phyloP scores from a whole-genome alignment of 2,888 invertebrate species.

The Bursaphelenchus okinawaensis region DNA sequence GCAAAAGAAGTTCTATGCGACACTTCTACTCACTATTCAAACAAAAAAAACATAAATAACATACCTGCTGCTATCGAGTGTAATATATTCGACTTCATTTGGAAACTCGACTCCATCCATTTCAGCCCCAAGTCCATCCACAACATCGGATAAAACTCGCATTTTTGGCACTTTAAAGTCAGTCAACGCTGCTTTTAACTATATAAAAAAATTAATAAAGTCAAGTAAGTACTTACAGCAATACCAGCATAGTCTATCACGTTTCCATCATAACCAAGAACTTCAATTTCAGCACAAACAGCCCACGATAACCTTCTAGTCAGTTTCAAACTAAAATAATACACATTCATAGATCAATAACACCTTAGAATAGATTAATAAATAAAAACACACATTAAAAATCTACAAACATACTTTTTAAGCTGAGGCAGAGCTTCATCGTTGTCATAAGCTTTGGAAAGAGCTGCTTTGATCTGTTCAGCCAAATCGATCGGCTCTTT shows the following conservation, averaged over 20 bases:
- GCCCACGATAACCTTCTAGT: conserved; percentile 7
- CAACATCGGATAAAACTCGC: background rate
- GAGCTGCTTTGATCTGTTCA: conserved; percentile 1
- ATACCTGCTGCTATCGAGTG: conserved; percentile 1
- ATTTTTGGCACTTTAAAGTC: conserved; percentile 6
- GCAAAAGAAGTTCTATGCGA: no score
- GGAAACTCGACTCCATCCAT: conserved; percentile 12
- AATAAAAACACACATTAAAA: no score
- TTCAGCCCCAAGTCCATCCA: conserved; percentile 1
- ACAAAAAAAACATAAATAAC: background rate
- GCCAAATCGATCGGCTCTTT: conserved; percentile 6
- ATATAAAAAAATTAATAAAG: background rate
- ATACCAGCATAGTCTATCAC: conserved; percentile 11
- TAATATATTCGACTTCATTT: background rate
- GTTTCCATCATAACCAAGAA: conserved; percentile 6
- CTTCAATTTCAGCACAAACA: conserved; percentile 9
- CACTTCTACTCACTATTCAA: no score
- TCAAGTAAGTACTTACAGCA: background rate
- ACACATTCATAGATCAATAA: no score
- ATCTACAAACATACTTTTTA: conserved; percentile 5
- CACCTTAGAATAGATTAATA: no score
- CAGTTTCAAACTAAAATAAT: conserved; percentile 1
- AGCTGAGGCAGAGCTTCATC: conserved; percentile 9
- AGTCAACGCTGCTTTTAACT: conserved; percentile 11
- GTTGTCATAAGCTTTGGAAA: conserved; percentile 1